phyloP scores from a whole-genome alignment of 2,797 vertebrate genomes.

The Allobates femoralis region DNA sequence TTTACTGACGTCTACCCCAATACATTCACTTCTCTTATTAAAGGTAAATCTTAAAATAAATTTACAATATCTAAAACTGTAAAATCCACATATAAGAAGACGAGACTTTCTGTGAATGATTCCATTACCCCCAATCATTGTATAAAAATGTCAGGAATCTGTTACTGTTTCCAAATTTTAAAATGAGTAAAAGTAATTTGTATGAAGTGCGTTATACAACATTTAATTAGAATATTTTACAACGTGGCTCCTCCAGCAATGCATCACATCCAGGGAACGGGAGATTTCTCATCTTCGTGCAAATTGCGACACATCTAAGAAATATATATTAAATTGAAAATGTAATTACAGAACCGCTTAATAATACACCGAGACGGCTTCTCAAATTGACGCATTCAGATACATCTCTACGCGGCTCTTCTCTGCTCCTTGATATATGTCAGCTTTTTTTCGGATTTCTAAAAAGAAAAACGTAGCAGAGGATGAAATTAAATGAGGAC shows the following conservation, averaged over 20 bases:
- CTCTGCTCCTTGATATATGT: background rate
- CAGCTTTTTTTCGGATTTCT: background rate
- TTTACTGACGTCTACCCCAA: background rate
- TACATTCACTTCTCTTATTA: background rate
- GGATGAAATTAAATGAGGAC: background rate
- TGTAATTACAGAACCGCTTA: slow-evolving; percentile 19
- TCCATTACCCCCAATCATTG: background rate
- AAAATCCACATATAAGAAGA: background rate
- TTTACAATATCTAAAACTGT: background rate
- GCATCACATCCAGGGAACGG: background rate
- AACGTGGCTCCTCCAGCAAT: slow-evolving; percentile 3
- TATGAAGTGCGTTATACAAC: slow-evolving; percentile 4
- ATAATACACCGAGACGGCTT: background rate
- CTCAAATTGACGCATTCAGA: background rate
- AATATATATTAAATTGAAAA: slow-evolving; percentile 10
- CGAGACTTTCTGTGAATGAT: background rate
- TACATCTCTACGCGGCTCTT: background rate
- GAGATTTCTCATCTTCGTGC: slow-evolving; percentile 18
- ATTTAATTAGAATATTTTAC: slow-evolving; percentile 28
- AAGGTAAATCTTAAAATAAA: background rate
- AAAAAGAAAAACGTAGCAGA: background rate
- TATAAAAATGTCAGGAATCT: background rate
- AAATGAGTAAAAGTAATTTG: slow-evolving; percentile 24
- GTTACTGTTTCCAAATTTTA: background rate
- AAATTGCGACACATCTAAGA: slow-evolving; percentile 27